Conservation (phyloP, 2,113 vertebrate species). For the Falco punctatus region DNA sequence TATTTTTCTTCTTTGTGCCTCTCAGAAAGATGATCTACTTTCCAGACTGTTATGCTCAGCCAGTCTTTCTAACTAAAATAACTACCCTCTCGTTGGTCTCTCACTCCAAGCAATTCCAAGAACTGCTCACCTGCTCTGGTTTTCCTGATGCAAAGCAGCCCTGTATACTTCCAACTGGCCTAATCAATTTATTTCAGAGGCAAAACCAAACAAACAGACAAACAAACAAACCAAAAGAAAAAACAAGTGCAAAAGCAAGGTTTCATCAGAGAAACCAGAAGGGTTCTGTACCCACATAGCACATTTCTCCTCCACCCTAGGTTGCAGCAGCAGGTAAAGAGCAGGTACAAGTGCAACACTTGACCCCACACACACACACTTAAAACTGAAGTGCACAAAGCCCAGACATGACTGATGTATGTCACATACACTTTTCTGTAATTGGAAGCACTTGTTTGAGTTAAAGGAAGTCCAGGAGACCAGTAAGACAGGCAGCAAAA, state of each 20-base stretch:
- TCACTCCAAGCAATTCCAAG: not conserved
- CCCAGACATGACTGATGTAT: not conserved
- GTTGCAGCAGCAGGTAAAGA: not conserved
- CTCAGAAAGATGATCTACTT: slow-evolving; percentile 58
- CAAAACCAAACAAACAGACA: not conserved
- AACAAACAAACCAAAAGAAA: not conserved
- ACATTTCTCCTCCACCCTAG: not conserved
- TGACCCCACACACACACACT: no score
- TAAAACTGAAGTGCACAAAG: not conserved
- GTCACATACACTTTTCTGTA: not conserved
- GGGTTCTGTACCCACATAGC: not conserved
- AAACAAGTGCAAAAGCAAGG: not conserved
- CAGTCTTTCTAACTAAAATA: slow-evolving; percentile 12
- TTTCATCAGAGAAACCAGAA: not conserved
- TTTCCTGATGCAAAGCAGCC: not conserved
- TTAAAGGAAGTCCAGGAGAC: not conserved
- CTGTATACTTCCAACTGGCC: not conserved
- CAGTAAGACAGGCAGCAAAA: not conserved
- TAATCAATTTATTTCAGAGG: not conserved
- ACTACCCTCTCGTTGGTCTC: not conserved
- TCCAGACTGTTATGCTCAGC: slow-evolving; percentile 17
- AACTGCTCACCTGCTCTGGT: not conserved
- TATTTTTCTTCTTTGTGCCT: slow-evolving; percentile 41
- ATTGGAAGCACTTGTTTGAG: not conserved
- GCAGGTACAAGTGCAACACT: not conserved